Evolutionary conservation across 2,113 vertebrate genomes (phyloP).

Genomic region (Cryptotis parvus): DNA sequence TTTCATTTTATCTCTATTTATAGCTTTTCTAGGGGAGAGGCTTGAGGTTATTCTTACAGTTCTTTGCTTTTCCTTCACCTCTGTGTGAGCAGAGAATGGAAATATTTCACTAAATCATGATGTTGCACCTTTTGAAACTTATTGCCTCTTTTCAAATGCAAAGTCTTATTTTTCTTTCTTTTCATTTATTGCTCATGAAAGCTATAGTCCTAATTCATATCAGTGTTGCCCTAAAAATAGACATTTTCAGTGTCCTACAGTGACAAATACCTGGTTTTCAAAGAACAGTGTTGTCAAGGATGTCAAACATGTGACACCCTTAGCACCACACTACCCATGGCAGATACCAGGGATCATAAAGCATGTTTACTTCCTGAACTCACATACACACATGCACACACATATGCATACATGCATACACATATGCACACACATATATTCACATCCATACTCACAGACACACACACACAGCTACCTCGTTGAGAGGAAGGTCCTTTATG

Average conservation of each 20-base stretch:
- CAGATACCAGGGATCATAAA: background rate
- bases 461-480: too few relatives aligned
- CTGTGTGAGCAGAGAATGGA: background rate
- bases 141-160: background rate
- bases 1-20: slow-evolving; percentile 43
- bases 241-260: background rate
- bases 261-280: background rate
- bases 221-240: background rate
- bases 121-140: background rate
- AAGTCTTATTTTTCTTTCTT: background rate
- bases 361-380: background rate
- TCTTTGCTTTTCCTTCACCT: background rate
- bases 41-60: background rate
- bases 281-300: background rate
- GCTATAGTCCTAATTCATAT: slow-evolving; percentile 2
- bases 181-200: too few relatives aligned
- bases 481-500: background rate
- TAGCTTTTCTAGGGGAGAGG: too few relatives aligned
- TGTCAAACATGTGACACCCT: background rate
- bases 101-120: background rate
- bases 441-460: too few relatives aligned
- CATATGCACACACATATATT: too few relatives aligned
- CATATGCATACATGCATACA: too few relatives aligned
- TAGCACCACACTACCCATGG: background rate
- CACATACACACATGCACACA: background rate